These are phyloP conservation scores for Perca schrenkii DNA, from an alignment of 2,113 vertebrate species.

Conservation along the genomic window DNA sequence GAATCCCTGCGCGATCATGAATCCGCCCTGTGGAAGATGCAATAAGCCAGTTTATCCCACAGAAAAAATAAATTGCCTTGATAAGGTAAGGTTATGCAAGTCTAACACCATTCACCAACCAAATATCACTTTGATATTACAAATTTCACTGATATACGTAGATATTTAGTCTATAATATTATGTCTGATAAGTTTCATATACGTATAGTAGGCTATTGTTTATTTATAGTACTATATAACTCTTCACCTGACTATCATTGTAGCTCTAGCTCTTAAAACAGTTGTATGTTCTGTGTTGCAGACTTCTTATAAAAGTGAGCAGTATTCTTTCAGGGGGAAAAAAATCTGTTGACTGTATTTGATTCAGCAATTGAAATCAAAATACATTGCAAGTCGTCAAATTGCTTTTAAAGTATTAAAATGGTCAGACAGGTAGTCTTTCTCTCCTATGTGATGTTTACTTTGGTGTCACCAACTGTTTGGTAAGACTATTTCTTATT, in stretches of 20 bases:
- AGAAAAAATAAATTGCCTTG: slow-evolving; percentile 96
- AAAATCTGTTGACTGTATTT: no score
- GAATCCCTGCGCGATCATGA: slow-evolving; percentile 82
- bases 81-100: slow-evolving; percentile 87
- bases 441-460: background rate
- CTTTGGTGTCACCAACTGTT: background rate
- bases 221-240: no score
- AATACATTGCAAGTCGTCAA: background rate
- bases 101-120: background rate
- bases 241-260: no score
- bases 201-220: no score
- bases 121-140: background rate
- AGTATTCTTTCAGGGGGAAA: no score
- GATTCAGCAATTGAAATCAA: background rate
- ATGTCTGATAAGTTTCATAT: background rate
- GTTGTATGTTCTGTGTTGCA: no score
- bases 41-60: slow-evolving; percentile 96
- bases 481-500: background rate
- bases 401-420: background rate
- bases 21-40: slow-evolving; percentile 94
- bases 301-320: no score
- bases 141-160: background rate
- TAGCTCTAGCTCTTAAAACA: no score
- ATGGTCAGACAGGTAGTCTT: background rate
- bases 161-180: background rate